Conservation (phyloP, 2,113 vertebrate species). For the Acanthochromis polyacanthus region DNA sequence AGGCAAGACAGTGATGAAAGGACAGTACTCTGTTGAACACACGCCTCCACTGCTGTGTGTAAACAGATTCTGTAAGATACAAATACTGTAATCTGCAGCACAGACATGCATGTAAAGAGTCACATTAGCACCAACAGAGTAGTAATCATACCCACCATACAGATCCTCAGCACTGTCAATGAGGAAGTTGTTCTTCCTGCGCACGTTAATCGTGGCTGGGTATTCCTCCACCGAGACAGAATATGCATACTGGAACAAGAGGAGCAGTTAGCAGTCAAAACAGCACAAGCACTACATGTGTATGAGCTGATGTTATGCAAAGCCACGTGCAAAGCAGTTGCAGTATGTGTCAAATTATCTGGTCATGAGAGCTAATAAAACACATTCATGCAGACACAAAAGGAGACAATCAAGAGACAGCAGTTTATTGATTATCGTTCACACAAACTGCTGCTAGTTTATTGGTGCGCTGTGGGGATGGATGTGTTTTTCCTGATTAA, state of each 20-base stretch:
- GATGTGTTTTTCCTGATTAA: not conserved
- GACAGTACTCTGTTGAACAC: not conserved
- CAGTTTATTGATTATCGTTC: slow-evolving; percentile 11
- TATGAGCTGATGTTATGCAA: slow-evolving; percentile 13
- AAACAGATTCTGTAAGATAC: not conserved
- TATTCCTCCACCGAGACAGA: slow-evolving; percentile 87
- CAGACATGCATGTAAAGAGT: not conserved
- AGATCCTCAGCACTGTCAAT: slow-evolving; percentile 92
- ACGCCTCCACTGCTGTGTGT: not conserved
- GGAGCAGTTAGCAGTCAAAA: not conserved
- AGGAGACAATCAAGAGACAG: not conserved
- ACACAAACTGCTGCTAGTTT: not conserved
- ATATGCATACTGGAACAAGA: slow-evolving; percentile 89
- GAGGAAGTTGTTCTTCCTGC: slow-evolving; percentile 86
- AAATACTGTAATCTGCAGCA: not conserved
- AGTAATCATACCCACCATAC: slow-evolving; percentile 81
- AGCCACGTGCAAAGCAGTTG: not conserved
- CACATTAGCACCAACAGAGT: not conserved
- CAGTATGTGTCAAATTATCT: not conserved
- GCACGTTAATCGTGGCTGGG: slow-evolving; percentile 87
- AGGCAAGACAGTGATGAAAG: not conserved
- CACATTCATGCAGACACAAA: slow-evolving; percentile 9
- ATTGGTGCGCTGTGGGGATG: not conserved
- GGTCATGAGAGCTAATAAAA: not conserved
- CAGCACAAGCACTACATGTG: not conserved